Percentiles rank a stretch among this genome's conserved stretches.
Conservation (phyloP, 2,113 vertebrate genomes). For the Lucifuga dentata region DNA sequence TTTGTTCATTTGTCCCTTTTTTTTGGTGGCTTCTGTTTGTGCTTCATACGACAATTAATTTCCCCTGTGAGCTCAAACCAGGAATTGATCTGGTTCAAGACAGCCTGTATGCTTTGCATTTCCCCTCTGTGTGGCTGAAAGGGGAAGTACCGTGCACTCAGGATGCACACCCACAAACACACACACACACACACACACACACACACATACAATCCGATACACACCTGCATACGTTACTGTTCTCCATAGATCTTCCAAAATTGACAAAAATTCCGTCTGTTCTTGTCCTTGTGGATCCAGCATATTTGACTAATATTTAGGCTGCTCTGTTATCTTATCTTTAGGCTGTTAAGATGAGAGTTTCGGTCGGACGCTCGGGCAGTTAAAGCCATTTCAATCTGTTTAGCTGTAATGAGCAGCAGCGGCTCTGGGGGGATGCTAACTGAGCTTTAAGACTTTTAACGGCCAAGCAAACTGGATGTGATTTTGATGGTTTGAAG, state of each 20-base stretch:
- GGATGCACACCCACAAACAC: constrained; percentile 12
- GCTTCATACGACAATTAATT: constrained; percentile 75
- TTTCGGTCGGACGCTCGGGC: background rate
- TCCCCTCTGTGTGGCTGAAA: constrained; percentile 39
- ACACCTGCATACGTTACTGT: constrained; percentile 14
- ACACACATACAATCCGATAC: constrained; percentile 9
- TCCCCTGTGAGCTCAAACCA: constrained; percentile 69
- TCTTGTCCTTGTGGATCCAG: background rate
- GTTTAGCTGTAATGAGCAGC: constrained; percentile 8
- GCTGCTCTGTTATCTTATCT: constrained; percentile 2
- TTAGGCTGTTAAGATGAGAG: background rate
- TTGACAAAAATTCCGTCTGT: constrained; percentile 17
- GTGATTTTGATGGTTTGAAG: constrained; percentile 16
- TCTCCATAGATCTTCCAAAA: background rate
- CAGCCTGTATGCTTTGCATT: constrained; percentile 50
- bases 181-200: constrained; percentile 40
- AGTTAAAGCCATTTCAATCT: constrained; percentile 7
- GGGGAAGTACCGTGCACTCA: constrained; percentile 14
- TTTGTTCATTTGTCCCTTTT: constrained; percentile 65
- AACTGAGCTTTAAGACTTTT: background rate
- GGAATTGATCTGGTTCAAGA: constrained; percentile 69
- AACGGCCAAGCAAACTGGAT: background rate
- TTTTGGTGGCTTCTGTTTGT: constrained; percentile 66
- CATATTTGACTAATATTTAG: background rate
- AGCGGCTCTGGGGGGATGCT: background rate